These are phyloP conservation scores for Volucella bombylans DNA, from an alignment of 2,888 invertebrate species.

Conservation along the genomic window DNA sequence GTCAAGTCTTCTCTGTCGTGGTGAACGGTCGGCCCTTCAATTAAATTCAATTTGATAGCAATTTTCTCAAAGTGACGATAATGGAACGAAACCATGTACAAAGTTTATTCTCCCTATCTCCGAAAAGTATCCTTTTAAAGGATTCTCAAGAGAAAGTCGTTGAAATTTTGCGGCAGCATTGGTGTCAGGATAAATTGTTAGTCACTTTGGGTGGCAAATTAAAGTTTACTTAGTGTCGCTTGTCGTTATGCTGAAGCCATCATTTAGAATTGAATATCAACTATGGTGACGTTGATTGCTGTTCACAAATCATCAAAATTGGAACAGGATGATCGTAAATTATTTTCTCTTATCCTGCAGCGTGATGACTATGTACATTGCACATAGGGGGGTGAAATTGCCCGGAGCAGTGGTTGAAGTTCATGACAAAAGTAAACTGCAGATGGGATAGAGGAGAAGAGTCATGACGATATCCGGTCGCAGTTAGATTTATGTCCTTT, in stretches of 20 bases:
- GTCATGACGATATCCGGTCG: neutral
- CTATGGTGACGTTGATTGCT: slow-evolving; percentile 3
- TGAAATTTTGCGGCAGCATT: neutral
- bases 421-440: neutral
- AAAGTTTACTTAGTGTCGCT: slow-evolving; percentile 14
- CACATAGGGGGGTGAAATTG: neutral
- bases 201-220: slow-evolving; percentile 8
- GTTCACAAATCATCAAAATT: slow-evolving; percentile 33
- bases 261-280: slow-evolving; percentile 2
- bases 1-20: too few relatives aligned
- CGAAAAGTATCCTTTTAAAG: slow-evolving; percentile 1
- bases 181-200: neutral
- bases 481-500: slow-evolving; percentile 18
- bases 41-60: slow-evolving; percentile 61
- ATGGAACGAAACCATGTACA: neutral
- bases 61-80: slow-evolving; percentile 24
- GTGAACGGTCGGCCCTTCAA: slow-evolving; percentile 30
- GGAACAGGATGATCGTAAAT: slow-evolving; percentile 3
- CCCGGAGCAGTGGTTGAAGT: neutral
- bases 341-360: neutral
- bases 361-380: neutral
- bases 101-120: slow-evolving; percentile 9
- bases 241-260: neutral
- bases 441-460: neutral
- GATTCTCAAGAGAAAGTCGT: neutral